Conservation (phyloP, 2,888 invertebrate species). For the Spilosoma lubricipeda region DNA sequence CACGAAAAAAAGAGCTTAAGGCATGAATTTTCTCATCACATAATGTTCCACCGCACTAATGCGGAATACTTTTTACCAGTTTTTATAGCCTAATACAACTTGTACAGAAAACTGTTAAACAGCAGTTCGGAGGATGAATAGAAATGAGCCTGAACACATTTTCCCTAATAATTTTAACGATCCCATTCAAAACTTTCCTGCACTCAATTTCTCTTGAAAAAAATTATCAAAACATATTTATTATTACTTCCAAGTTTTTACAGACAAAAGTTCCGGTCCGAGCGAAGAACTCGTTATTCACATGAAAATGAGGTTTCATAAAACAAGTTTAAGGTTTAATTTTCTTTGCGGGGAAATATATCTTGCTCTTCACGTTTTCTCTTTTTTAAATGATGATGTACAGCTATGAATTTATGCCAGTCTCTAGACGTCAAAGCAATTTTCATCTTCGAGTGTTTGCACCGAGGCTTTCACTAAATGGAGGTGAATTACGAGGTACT, state of each 20-base stretch:
- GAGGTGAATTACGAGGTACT: slow-evolving; percentile 47
- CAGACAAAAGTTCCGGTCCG: slow-evolving; percentile 36
- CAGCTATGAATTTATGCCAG: slow-evolving; percentile 75
- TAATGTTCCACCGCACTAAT: background rate
- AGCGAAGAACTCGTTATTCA: background rate
- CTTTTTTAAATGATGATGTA: slow-evolving; percentile 75
- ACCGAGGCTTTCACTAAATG: slow-evolving; percentile 49
- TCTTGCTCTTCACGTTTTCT: slow-evolving; percentile 55
- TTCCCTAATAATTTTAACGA: slow-evolving; percentile 32
- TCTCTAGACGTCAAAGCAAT: slow-evolving; percentile 69
- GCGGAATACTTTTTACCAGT: background rate
- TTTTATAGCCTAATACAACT: slow-evolving; percentile 5
- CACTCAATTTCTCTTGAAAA: slow-evolving; percentile 33
- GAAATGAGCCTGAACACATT: slow-evolving; percentile 21
- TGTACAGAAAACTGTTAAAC: slow-evolving; percentile 10
- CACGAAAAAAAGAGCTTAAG: background rate
- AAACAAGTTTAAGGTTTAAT: slow-evolving; percentile 19
- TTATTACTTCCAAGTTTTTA: slow-evolving; percentile 45
- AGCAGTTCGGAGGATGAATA: slow-evolving; percentile 4
- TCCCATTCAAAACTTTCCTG: slow-evolving; percentile 31
- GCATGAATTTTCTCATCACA: background rate
- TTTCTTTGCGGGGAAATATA: slow-evolving; percentile 27
- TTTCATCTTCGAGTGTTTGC: slow-evolving; percentile 70
- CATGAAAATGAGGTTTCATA: slow-evolving; percentile 19
- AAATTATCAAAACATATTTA: slow-evolving; percentile 50